Evolutionary conservation across 1,140 invertebrate genomes (phyloP).

Genomic region (Kradibia gibbosae): DNA sequence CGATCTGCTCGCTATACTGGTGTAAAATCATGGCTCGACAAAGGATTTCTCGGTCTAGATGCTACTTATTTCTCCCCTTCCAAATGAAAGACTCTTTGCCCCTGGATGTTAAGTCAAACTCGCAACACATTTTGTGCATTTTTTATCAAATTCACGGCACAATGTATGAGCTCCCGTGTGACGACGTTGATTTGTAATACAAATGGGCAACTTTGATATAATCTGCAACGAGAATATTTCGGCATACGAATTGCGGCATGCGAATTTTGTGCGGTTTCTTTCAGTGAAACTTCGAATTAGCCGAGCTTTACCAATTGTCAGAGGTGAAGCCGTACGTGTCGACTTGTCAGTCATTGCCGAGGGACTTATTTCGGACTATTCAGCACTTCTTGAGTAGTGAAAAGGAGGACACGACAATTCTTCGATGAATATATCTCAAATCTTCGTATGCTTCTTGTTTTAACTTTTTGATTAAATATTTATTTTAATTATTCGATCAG

Average conservation of each 20-base stretch:
- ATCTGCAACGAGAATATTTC: neutral
- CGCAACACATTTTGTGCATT: neutral
- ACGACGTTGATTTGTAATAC: slow-evolving; percentile 20
- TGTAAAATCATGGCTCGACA: slow-evolving; percentile 2
- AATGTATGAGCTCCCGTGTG: neutral
- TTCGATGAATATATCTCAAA: neutral
- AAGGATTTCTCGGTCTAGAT: neutral
- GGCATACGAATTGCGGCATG: neutral
- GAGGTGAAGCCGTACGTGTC: neutral
- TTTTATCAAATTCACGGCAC: neutral
- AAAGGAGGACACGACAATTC: neutral
- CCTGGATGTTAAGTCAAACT: neutral
- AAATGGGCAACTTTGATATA: neutral
- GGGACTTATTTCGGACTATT: neutral
- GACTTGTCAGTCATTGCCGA: neutral
- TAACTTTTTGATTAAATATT: neutral
- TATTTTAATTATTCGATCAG: too few species aligned
- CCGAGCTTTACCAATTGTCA: neutral
- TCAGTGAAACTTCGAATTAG: slow-evolving; percentile 8
- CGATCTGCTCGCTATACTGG: neutral
- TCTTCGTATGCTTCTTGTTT: neutral
- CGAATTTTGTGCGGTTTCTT: slow-evolving; percentile 26
- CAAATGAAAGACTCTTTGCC: neutral
- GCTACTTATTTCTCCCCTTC: neutral
- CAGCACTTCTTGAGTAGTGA: neutral